phyloP scores from a whole-genome alignment of 2,113 vertebrate species.

The Larimichthys crocea region DNA sequence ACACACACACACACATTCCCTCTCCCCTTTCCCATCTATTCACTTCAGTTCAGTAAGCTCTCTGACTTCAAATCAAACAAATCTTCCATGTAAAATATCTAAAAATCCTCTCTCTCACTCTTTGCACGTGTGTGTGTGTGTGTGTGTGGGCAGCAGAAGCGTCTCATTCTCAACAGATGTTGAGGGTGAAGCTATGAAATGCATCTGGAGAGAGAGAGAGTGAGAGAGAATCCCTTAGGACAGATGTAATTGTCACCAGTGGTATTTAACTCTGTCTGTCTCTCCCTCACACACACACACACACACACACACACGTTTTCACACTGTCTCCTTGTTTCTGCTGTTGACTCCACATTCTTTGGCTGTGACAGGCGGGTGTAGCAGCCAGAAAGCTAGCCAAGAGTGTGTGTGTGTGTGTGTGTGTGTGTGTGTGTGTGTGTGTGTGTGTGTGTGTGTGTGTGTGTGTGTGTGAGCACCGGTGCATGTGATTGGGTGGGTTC shows the following conservation, averaged over 20 bases:
- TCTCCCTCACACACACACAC: not conserved
- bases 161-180: constrained; percentile 44
- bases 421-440: not conserved
- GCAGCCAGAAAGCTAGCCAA: constrained; percentile 23
- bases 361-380: constrained; percentile 24
- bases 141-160: constrained; percentile 1
- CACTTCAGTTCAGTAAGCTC: not conserved
- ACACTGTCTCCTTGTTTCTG: constrained; percentile 12
- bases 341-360: constrained; percentile 46
- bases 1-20: not conserved
- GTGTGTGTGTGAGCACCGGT: not conserved
- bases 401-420: constrained; percentile 1
- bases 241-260: constrained; percentile 40
- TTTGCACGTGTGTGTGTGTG: not conserved
- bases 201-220: constrained; percentile 10
- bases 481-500: constrained; percentile 31
- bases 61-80: not conserved
- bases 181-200: constrained; percentile 36
- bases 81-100: not conserved
- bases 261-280: constrained; percentile 25
- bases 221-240: constrained; percentile 11
- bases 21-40: no score
- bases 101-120: not conserved
- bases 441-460: not conserved
- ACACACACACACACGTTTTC: constrained; percentile 15